Base-by-base conservation (phyloP, 2,113 vertebrate species). In the Chaetodon auriga region DNA sequence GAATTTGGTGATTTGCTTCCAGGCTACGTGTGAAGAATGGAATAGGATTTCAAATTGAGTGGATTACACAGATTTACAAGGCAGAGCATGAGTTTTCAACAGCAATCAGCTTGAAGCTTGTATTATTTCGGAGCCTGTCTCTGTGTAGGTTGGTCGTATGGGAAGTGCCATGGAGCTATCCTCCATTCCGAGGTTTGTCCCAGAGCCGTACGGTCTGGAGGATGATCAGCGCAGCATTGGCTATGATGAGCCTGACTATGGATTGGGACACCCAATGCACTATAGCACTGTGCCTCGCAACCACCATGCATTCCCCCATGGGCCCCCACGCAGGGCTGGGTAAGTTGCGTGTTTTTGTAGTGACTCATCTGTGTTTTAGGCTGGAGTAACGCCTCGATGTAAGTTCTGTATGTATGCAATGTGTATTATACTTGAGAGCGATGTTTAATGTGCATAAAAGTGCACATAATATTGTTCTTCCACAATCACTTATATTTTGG, bases 221-320 rank as follows among this genome's bases (percentile, higher is more conserved):
- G 98, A 99, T 0, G 98, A 99, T 89, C 97, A 97, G 87, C 96
- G 97, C 82, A 99, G 98, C n/a, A 73, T 98, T 87, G 97, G 97
- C 74, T 99, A 96, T 0, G 97, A 99, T 3, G 98, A 99, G 0
- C 92, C 96, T 2, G 98, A 99, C 88, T 99, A 98, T 0, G 96
- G 97, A 83, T 94, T 98, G 92, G 95, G 87, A n/a, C 91, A 88
- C 10, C 89, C 96, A 69, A 90, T 96, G 0, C 97, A 98, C 91
- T 99, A 97, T 0, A 95, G 97, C 93, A 98, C 97, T 0, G 95
- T 97, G 82, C 96, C 97, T 5, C 96, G 96, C 19, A 92, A 94
- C 70, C 89, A 58, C 38, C 92, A 96, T 0, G 96, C 90, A 8
- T 96, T 94, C 25, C 91, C 95, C 0, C 95, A 96, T 0, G 97